Evolutionary conservation across 2,113 vertebrate species (phyloP), one percentile per base, ranked within the genome.

Genomic region (Otis tarda): DNA sequence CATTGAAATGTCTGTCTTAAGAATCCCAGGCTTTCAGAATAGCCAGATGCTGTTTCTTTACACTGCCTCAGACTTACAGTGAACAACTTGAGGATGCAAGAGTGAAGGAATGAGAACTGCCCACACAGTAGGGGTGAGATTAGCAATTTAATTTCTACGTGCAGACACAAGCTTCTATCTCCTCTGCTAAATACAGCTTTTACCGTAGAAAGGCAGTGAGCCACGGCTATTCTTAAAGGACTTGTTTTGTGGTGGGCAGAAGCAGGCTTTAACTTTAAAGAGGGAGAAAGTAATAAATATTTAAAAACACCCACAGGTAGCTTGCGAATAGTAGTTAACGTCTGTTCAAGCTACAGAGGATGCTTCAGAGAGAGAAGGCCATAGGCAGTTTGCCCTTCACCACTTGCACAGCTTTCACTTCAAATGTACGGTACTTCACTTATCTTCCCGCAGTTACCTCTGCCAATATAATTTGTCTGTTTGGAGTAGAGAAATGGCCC

Each of bases 241-340:
- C 73, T 87, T 93, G 52, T 93, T 94, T 94, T 67, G 84, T 27
- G 24, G 82, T 87, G 73, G 87, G 91, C 74, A 93, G 92, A 94
- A 53, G 70, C 49, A 94, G 45, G 53, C 60, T 86, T 92, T 84
- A 60, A 43, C 21, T 35, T 87, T 87, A 87, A 83, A 94, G 88
- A 77, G 9, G 47, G 28, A 88, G 39, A 86, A 93, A 68, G 61
- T 76, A 95, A 93, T 95, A 97, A 94, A 96, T 96, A 94, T 95
- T 94, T 95, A 15, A 94, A 45, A 78, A 55, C 71, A 78, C 91
- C 93, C 89, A 94, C 67, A 52, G 74, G 80, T 94, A 89, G 84
- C 31, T 77, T 87, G 69, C 31, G 82, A 89, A 65, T 45, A 83
- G 80, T 30, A 61, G 56, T 92, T 95, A 95, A 73, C 1, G 23